phyloP scores from a whole-genome alignment of 35 echinoderm and acorn worm species.

The Anneissia japonica region DNA sequence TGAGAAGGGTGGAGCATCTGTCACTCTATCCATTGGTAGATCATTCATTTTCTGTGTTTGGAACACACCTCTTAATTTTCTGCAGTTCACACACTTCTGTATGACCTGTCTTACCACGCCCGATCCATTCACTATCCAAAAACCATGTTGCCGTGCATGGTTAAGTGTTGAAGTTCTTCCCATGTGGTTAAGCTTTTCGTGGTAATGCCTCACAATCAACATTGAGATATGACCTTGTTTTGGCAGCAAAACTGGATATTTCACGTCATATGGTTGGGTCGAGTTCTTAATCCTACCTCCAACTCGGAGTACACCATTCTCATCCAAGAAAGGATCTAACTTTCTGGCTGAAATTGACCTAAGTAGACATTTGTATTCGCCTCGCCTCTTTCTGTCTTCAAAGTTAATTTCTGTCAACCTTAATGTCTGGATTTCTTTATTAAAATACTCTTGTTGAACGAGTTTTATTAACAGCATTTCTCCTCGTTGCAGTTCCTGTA shows the following conservation, averaged over 20 bases:
- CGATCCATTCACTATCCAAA: slow-evolving; percentile 6
- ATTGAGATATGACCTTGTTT: neutral
- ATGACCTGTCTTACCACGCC: slow-evolving; percentile 1
- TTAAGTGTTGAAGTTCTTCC: slow-evolving; percentile 6
- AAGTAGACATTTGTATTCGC: neutral
- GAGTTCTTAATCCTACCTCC: slow-evolving; percentile 26
- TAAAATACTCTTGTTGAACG: neutral
- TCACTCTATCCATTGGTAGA: slow-evolving; percentile 6
- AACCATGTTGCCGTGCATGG: neutral
- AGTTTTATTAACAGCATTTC: neutral
- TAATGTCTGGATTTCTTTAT: neutral
- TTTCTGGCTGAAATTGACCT: slow-evolving; percentile 1
- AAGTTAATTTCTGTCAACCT: neutral
- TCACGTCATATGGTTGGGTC: neutral
- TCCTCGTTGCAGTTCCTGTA: neutral
- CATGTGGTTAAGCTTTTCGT: slow-evolving; percentile 13
- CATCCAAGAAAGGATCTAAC: slow-evolving; percentile 27
- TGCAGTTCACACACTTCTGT: slow-evolving; percentile 27
- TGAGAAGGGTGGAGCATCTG: neutral
- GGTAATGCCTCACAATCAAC: neutral
- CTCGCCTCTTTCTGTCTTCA: neutral
- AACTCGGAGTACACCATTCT: slow-evolving; percentile 32
- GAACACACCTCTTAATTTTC: neutral
- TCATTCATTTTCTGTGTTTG: slow-evolving; percentile 22
- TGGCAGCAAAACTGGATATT: slow-evolving; percentile 31